Conservation (phyloP, 2,113 vertebrate species). For the Notechis scutatus region DNA sequence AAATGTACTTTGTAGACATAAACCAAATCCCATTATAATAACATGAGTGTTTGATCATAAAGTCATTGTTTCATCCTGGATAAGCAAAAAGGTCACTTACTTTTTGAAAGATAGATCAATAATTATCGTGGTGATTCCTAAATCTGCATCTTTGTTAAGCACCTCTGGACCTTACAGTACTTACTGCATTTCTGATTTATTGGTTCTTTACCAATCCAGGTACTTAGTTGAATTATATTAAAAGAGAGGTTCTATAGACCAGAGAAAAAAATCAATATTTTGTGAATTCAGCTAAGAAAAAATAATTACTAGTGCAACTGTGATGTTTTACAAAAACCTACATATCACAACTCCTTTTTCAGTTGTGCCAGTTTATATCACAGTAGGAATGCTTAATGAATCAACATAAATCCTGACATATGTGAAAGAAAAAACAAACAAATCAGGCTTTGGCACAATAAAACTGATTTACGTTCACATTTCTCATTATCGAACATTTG, state of each 20-base stretch:
- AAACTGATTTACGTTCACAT: not conserved
- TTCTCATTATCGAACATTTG: not conserved
- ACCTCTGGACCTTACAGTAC: not conserved
- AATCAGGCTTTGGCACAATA: not conserved
- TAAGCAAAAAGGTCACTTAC: not conserved
- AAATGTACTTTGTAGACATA: not conserved
- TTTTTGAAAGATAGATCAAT: conserved; percentile 27
- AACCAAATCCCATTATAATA: not conserved
- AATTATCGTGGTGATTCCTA: conserved; percentile 19
- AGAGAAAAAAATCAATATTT: conserved; percentile 16
- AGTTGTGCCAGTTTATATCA: conserved; percentile 7
- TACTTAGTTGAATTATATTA: conserved; percentile 29
- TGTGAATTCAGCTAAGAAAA: conserved; percentile 22
- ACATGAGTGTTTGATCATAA: not conserved
- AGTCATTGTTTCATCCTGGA: not conserved
- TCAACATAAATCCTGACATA: not conserved
- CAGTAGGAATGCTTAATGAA: not conserved
- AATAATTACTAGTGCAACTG: not conserved
- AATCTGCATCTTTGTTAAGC: conserved; percentile 33
- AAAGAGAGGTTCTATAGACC: not conserved
- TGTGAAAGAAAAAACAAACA: conserved; percentile 5
- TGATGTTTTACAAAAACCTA: conserved; percentile 6
- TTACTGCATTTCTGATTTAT: conserved; percentile 41
- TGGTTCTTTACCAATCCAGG: conserved; percentile 25
- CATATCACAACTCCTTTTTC: conserved; percentile 7